Conservation (phyloP, 2,797 vertebrate genomes). For the Mus caroli region DNA sequence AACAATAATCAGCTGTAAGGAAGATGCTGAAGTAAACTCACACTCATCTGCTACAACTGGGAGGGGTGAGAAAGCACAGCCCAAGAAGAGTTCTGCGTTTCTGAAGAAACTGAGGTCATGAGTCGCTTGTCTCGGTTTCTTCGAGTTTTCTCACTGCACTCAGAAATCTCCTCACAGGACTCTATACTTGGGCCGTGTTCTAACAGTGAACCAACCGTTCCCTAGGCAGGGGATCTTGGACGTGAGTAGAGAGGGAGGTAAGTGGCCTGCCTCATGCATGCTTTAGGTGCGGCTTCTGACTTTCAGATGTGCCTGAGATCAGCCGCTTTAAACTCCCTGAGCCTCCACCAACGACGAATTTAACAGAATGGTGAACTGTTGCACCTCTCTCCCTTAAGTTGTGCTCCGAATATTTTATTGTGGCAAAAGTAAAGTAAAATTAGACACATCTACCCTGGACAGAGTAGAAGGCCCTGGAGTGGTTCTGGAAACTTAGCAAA, state of each 20-base stretch:
- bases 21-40: no score
- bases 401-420: not conserved
- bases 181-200: not conserved
- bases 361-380: not conserved
- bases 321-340: no score
- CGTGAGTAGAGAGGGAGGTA: not conserved
- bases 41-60: not conserved
- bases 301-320: not conserved
- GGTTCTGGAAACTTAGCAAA: not conserved
- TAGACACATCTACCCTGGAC: not conserved
- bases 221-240: not conserved
- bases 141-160: not conserved
- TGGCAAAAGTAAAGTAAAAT: not conserved
- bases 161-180: not conserved
- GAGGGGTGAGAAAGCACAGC: no score
- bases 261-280: fast-evolving
- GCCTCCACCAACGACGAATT: no score
- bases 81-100: not conserved
- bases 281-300: not conserved
- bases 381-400: not conserved
- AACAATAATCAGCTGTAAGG: not conserved
- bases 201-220: not conserved
- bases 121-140: not conserved
- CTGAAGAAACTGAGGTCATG: not conserved
- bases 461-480: not conserved